phyloP scores from a whole-genome alignment of 2,113 vertebrate species.

The Muntiacus muntjak region DNA sequence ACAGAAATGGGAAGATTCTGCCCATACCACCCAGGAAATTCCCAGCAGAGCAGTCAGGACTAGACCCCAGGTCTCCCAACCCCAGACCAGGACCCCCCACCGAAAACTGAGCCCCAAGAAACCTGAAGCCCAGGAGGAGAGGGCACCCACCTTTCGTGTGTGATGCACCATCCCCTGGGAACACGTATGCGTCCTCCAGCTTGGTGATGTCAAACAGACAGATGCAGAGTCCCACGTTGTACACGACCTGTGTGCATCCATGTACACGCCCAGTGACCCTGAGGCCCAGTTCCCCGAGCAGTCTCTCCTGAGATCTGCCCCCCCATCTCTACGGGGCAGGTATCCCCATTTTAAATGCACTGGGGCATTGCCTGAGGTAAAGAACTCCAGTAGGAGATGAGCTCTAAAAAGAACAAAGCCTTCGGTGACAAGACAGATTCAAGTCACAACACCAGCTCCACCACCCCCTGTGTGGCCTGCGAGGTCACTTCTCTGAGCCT shows the following conservation, averaged over 20 bases:
- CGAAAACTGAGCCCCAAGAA: background rate
- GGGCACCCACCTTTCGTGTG: slow-evolving; percentile 91
- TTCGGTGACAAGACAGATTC: background rate
- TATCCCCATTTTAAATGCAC: background rate
- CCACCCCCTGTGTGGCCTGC: background rate
- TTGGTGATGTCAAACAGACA: slow-evolving; percentile 96
- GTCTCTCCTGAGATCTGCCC: background rate
- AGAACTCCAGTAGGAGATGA: background rate
- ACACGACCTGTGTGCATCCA: slow-evolving; percentile 86
- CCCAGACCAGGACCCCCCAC: background rate
- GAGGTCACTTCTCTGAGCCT: background rate
- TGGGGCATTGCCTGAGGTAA: background rate
- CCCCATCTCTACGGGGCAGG: background rate
- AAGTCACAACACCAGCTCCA: background rate
- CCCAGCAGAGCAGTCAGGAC: background rate
- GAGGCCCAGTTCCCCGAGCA: no score
- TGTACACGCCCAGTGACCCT: background rate
- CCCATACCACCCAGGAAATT: background rate
- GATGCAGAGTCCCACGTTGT: slow-evolving; percentile 94
- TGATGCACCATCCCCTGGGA: slow-evolving; percentile 95
- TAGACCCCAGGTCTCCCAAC: background rate
- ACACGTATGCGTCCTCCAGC: slow-evolving; percentile 96
- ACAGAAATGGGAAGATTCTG: background rate
- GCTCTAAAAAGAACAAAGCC: background rate
- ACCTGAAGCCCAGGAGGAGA: background rate